Percentiles rank a stretch among this genome's conserved stretches.
phyloP scores from a whole-genome alignment of 2,113 vertebrate genomes.

The Apteryx mantelli region DNA sequence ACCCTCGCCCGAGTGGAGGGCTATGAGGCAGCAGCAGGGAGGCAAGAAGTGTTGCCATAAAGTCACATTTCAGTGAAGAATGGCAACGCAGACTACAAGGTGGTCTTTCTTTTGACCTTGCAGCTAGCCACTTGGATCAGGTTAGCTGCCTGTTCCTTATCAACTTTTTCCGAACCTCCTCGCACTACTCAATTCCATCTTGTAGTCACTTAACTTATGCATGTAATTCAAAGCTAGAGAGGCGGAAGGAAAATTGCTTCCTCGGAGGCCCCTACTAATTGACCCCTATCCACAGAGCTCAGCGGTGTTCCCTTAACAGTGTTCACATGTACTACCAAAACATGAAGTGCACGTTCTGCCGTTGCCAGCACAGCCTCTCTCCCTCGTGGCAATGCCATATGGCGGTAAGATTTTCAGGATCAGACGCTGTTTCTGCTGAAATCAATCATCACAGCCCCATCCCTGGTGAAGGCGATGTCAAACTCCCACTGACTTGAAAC shows the following conservation, averaged over 20 bases:
- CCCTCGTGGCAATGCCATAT: constrained; percentile 41
- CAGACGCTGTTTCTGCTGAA: not conserved
- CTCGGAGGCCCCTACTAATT: constrained; percentile 70
- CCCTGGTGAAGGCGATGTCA: not conserved
- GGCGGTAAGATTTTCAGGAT: constrained; percentile 27
- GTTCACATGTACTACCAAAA: not conserved
- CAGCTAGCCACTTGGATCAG: not conserved
- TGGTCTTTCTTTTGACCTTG: constrained; percentile 10
- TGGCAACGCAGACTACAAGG: accelerated
- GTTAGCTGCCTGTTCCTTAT: constrained; percentile 42
- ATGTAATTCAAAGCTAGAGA: constrained; percentile 56
- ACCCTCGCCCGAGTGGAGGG: not conserved
- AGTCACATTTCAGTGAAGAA: not conserved
- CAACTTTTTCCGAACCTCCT: constrained; percentile 45
- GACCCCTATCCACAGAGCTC: constrained; percentile 75
- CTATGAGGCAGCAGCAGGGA: accelerated
- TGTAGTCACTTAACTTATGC: constrained; percentile 23
- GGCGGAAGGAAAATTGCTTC: constrained; percentile 43
- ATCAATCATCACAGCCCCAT: constrained; percentile 4
- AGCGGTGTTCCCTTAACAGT: constrained; percentile 66
- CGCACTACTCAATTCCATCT: not conserved
- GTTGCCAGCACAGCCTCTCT: constrained; percentile 31
- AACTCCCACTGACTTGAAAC: not conserved
- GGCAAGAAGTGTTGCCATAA: not conserved
- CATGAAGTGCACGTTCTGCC: constrained; percentile 25